These are phyloP conservation scores for Hippopotamyrus pictus DNA, from an alignment of 2,797 vertebrate genomes.

Conservation along the genomic window DNA sequence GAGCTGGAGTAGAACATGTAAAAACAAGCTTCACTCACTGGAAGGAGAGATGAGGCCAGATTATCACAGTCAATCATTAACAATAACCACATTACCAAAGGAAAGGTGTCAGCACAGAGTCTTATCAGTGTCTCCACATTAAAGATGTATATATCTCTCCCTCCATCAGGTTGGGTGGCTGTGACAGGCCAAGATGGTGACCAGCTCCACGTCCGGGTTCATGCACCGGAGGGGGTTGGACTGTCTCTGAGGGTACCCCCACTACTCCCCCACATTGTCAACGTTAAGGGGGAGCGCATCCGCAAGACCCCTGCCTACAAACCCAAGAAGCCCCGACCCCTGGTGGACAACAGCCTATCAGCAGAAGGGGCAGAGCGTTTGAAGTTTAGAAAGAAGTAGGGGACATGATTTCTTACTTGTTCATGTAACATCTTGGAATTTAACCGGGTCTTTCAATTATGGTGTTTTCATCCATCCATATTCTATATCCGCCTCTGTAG, in stretches of 20 bases:
- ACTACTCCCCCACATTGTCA: conserved; percentile 71
- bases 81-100: neutral
- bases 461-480: neutral
- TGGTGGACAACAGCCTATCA: conserved; percentile 53
- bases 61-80: neutral
- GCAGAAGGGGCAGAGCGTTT: conserved; percentile 22
- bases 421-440: neutral
- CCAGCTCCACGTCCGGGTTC: conserved; percentile 61
- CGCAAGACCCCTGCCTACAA: conserved; percentile 64
- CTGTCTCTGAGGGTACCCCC: conserved; percentile 65
- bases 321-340: conserved; percentile 48
- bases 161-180: conserved; percentile 79
- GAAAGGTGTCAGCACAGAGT: neutral
- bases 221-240: conserved; percentile 55
- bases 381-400: conserved; percentile 12
- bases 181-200: conserved; percentile 64
- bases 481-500: neutral
- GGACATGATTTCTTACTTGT: neutral
- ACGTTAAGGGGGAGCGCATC: conserved; percentile 70
- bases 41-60: neutral
- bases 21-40: neutral
- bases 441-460: neutral
- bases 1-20: neutral
- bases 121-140: neutral
- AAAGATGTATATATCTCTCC: neutral